phyloP scores from a whole-genome alignment of 2,888 invertebrate species.

The Caenorhabditis sp. region DNA sequence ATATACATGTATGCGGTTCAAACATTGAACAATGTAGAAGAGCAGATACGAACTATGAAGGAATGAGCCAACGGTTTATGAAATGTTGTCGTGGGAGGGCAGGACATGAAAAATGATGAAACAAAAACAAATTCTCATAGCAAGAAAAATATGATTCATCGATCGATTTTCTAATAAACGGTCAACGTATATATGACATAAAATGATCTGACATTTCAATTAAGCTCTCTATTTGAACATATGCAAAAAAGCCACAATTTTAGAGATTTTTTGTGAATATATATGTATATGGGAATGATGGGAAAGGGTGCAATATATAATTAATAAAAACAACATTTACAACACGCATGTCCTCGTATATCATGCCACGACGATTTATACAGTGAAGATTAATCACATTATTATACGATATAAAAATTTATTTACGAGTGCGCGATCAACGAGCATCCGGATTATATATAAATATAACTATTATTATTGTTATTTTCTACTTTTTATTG shows the following conservation, averaged over 20 bases:
- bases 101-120: neutral
- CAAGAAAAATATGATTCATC: neutral
- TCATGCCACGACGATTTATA: neutral
- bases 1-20: too few relatives aligned
- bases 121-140: neutral
- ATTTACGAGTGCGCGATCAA: neutral
- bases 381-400: conserved; percentile 3
- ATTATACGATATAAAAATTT: conserved; percentile 2
- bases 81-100: neutral
- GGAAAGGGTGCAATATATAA: neutral
- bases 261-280: neutral
- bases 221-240: neutral
- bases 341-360: neutral
- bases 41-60: neutral
- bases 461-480: neutral
- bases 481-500: neutral
- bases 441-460: neutral
- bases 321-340: neutral
- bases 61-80: neutral
- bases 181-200: conserved; percentile 11
- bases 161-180: conserved; percentile 4
- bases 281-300: neutral
- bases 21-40: neutral
- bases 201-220: neutral
- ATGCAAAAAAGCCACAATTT: neutral